Conservation (phyloP, 1,140 invertebrate species). For the Bombus consobrinus region DNA sequence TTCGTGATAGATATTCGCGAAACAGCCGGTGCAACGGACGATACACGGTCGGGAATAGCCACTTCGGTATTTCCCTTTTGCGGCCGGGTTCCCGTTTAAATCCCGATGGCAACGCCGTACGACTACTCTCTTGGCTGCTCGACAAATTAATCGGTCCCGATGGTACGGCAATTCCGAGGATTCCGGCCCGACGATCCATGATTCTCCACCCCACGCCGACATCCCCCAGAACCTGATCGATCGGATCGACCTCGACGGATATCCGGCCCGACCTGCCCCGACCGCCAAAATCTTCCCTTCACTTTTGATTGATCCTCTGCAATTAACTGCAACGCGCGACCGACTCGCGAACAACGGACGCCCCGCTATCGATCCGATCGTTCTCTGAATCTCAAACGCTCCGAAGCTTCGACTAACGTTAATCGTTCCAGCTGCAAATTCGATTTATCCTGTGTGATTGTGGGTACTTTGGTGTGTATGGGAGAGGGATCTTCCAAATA, state of each 20-base stretch:
- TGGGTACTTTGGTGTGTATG: no score
- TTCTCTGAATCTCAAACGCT: background rate
- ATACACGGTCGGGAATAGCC: slow-evolving; percentile 46
- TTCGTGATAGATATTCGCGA: slow-evolving; percentile 50
- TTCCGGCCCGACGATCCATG: slow-evolving; percentile 58
- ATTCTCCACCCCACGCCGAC: slow-evolving; percentile 20
- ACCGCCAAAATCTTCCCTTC: slow-evolving; percentile 50
- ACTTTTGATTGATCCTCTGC: slow-evolving; percentile 43
- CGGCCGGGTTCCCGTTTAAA: slow-evolving; percentile 61
- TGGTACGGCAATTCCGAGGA: slow-evolving; percentile 65
- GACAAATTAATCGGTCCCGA: slow-evolving; percentile 69
- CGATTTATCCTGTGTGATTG: background rate
- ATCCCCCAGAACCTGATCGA: slow-evolving; percentile 41
- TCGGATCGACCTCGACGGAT: slow-evolving; percentile 55
- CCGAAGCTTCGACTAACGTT: background rate
- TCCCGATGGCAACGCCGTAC: slow-evolving; percentile 63
- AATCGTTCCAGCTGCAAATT: background rate
- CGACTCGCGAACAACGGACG: background rate
- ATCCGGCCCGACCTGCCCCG: slow-evolving; percentile 14
- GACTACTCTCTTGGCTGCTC: slow-evolving; percentile 63
- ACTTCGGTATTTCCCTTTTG: slow-evolving; percentile 65
- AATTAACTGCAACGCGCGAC: slow-evolving; percentile 38
- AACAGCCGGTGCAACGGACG: slow-evolving; percentile 44
- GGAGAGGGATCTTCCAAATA: background rate
- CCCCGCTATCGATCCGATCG: background rate